A percentile compares a stretch with the other conserved stretches of the same genome.
These are phyloP conservation scores for Sesia bembeciformis DNA, from an alignment of 2,888 invertebrate species.

Conservation along the genomic window DNA sequence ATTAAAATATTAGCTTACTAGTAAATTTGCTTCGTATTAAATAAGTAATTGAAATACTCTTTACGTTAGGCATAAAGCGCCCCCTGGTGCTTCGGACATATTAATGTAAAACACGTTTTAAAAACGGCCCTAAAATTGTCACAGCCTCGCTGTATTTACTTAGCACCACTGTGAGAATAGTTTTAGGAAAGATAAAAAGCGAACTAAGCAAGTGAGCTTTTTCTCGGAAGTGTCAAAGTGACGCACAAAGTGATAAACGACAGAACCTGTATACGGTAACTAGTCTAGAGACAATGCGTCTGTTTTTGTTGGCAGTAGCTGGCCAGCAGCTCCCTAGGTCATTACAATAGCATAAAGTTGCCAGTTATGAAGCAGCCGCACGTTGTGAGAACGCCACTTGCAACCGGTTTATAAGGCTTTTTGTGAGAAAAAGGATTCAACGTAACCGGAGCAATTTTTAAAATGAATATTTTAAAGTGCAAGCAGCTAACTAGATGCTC, in stretches of 20 bases:
- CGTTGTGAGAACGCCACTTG: constrained; percentile 44
- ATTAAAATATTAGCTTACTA: no score
- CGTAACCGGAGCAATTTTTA: constrained; percentile 34
- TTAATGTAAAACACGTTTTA: background rate
- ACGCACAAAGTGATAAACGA: constrained; percentile 55
- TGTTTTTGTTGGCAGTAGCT: constrained; percentile 52
- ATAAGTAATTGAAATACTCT: no score
- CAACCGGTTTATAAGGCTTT: constrained; percentile 59
- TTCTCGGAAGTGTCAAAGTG: constrained; percentile 40
- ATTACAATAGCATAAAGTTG: constrained; percentile 69
- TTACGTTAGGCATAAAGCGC: background rate
- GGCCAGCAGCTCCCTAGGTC: constrained; percentile 46
- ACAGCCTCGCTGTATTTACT: background rate
- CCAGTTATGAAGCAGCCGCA: constrained; percentile 58
- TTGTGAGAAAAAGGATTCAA: constrained; percentile 44
- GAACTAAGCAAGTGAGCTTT: constrained; percentile 8
- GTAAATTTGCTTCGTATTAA: no score
- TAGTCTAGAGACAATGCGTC: constrained; percentile 56
- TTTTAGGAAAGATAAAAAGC: constrained; percentile 7
- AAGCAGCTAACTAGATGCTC: background rate
- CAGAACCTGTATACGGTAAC: constrained; percentile 40
- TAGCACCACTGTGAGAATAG: constrained; percentile 2
- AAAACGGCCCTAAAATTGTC: background rate
- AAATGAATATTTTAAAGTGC: constrained; percentile 12
- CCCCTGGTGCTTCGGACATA: background rate